phyloP scores from a whole-genome alignment of 2,113 vertebrate genomes.

The Uria lomvia region DNA sequence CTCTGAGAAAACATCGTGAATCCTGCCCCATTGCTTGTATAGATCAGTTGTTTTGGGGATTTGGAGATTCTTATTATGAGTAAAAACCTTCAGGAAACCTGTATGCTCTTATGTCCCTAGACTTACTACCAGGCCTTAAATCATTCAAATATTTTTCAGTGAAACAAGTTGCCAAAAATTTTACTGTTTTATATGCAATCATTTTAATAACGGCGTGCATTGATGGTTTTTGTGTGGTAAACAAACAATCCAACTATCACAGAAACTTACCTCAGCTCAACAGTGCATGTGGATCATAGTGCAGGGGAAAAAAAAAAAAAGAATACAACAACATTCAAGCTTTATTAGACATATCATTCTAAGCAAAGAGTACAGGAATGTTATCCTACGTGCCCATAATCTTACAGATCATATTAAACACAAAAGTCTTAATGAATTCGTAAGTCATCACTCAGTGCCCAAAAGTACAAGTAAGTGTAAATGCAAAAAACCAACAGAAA shows the following conservation, averaged over 20 bases:
- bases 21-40: background rate
- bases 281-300: background rate
- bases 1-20: background rate
- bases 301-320: background rate
- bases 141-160: background rate
- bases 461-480: constrained; percentile 21
- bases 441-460: background rate
- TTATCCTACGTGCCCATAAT: background rate
- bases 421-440: background rate
- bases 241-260: background rate
- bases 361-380: background rate
- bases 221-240: background rate
- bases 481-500: constrained; percentile 23
- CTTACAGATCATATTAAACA: background rate
- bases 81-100: background rate
- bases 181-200: background rate
- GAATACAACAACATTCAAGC: background rate
- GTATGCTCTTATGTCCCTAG: background rate
- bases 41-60: background rate
- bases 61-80: background rate
- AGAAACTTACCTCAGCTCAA: background rate
- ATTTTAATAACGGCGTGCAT: background rate
- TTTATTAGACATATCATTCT: constrained; percentile 15
- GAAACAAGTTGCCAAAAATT: background rate
- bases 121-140: background rate